A percentile compares a stretch with the other conserved stretches of the same genome.
These are phyloP conservation scores for Felis chaus DNA, from an alignment of 2,113 vertebrate species.

Conservation along the genomic window DNA sequence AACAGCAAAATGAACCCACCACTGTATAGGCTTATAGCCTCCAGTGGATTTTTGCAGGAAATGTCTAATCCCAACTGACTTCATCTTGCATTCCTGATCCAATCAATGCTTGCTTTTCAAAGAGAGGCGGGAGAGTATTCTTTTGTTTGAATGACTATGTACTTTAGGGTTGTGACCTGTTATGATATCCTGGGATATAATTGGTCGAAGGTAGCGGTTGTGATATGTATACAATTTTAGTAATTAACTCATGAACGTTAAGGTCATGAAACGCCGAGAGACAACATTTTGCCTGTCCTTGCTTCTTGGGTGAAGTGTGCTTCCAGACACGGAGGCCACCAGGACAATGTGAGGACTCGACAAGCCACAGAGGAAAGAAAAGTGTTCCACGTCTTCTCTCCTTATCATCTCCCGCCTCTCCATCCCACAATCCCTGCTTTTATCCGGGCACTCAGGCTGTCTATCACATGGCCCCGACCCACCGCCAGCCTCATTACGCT, in stretches of 20 bases:
- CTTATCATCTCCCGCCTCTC: not conserved
- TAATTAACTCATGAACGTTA: not conserved
- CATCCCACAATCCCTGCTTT: not conserved
- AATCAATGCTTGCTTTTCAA: not conserved
- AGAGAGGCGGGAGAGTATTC: not conserved
- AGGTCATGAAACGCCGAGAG: not conserved
- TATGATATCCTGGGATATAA: not conserved
- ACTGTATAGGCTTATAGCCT: not conserved
- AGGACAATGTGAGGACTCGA: rapidly evolving
- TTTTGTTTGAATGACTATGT: not conserved
- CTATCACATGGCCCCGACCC: not conserved
- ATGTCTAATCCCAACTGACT: not conserved
- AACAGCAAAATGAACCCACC: not conserved
- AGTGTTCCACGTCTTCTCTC: not conserved
- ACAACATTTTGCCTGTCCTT: not conserved
- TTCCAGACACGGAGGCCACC: not conserved
- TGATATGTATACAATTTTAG: not conserved
- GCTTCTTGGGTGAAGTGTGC: not conserved
- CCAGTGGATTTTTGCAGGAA: not conserved
- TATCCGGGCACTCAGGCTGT: not conserved
- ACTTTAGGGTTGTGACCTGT: not conserved
- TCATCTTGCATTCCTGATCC: not conserved
- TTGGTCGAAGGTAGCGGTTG: not conserved
- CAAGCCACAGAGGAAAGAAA: not conserved
- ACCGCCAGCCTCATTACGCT: not conserved